Base-by-base conservation (phyloP, 2,113 vertebrate species). In the Grallaria varia region DNA sequence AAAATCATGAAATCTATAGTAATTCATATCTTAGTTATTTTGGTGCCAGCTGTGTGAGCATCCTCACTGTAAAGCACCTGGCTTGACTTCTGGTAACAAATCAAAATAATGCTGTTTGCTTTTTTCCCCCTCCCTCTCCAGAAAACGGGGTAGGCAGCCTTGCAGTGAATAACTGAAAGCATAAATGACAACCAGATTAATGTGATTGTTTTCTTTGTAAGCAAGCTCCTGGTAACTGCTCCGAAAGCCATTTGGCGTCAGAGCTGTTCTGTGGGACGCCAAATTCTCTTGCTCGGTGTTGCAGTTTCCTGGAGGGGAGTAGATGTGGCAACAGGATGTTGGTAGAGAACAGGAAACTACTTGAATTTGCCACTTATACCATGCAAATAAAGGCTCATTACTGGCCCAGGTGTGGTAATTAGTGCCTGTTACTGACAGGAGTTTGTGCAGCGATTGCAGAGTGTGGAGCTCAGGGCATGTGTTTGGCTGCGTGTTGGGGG, bases 291-390 rank as follows among this genome's bases (percentile, higher is more conserved):
- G 4, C 87, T 93, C 8, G 0, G 68, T 71, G 52, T 77, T 88
- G 90, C 90, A 74, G 92, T 92, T 96, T 93, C 95, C 95, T 95
- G 93, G 95, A 93, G 95, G 92, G 95, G 92, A 93, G 92, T 84
- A 79, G 89, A 95, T 97, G 96, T 91, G 94, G 94, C 87, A 95
- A 95, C 96, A 95, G 93, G 96, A 93, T 96, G 95, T 88, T 95
- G 96, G 92, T 95, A 81, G 90, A 96, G 95, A 96, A 84, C 72
- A 86, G 95, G 93, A 96, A 97, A 86, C 95, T 92, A 66, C 93
- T 94, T 72, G 64, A 94, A 81, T 93, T 93, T 93, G 62, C 85
- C 81, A 25, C 79, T 96, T 86, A 17, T 14, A 47, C 90, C 82
- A 58, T 93, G 91, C 80, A 94, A 87, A 91, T 95, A 59, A 53